Conservation (phyloP, 2,113 vertebrate genomes). For the Megaceryle torquata region DNA sequence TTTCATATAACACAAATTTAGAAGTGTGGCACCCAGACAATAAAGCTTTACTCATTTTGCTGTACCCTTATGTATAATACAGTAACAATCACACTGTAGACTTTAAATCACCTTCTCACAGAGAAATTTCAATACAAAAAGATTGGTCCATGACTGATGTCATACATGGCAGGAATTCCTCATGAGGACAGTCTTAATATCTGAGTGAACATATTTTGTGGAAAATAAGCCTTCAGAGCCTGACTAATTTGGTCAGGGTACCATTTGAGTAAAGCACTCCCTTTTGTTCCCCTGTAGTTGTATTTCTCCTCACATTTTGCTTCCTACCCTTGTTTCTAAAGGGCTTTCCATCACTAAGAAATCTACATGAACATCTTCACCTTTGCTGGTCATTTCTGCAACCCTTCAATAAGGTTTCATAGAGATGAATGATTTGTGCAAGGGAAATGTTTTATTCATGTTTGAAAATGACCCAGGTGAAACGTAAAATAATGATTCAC, state of each 20-base stretch:
- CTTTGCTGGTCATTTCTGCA: conserved; percentile 25
- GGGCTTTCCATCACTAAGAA: not conserved
- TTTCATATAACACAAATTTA: not conserved
- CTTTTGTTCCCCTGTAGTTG: not conserved
- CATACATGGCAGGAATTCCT: not conserved
- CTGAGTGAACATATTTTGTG: not conserved
- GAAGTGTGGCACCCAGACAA: not conserved
- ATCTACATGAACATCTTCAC: conserved; percentile 17
- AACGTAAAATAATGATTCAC: conserved; percentile 42
- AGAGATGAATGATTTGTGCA: conserved; percentile 1
- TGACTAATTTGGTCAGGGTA: not conserved
- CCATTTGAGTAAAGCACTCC: not conserved
- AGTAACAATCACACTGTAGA: not conserved
- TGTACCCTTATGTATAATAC: not conserved
- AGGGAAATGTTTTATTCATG: conserved; percentile 63
- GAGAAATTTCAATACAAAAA: not conserved
- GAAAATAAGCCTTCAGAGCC: not conserved
- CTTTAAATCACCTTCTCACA: not conserved
- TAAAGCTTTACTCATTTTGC: not conserved
- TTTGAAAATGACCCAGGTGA: conserved; percentile 24
- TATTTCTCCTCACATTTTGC: not conserved
- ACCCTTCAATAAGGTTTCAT: not conserved
- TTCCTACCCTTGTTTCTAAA: not conserved
- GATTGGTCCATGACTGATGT: not conserved
- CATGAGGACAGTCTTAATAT: not conserved